Percentiles rank a stretch among this genome's conserved stretches.
phyloP scores from a whole-genome alignment of 2,888 invertebrate genomes.

The Syritta pipiens region DNA sequence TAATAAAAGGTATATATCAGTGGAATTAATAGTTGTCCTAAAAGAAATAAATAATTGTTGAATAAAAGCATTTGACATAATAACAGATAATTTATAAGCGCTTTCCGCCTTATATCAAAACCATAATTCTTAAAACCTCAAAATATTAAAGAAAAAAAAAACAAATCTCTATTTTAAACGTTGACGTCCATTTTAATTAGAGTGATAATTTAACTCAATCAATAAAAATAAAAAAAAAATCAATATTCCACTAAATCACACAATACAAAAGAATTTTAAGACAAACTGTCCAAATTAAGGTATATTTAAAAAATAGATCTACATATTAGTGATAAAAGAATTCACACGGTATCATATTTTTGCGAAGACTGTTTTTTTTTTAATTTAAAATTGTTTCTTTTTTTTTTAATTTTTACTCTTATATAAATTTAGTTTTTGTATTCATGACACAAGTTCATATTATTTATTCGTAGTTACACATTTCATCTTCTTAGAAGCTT shows the following conservation, averaged over 20 bases:
- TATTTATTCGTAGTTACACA: slow-evolving; percentile 30
- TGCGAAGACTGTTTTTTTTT: slow-evolving; percentile 53
- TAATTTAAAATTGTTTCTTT: slow-evolving; percentile 12
- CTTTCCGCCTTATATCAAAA: slow-evolving; percentile 13
- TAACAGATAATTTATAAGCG: not conserved
- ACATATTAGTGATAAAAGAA: slow-evolving; percentile 14
- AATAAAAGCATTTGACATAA: slow-evolving; percentile 45
- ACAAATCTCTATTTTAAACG: slow-evolving; percentile 35
- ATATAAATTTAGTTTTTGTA: not conserved
- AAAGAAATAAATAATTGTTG: slow-evolving; percentile 18
- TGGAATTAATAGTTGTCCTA: slow-evolving; percentile 19
- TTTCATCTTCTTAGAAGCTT: slow-evolving; percentile 17
- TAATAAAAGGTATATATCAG: slow-evolving; percentile 8
- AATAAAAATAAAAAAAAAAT: slow-evolving; percentile 28
- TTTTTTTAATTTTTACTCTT: slow-evolving; percentile 2
- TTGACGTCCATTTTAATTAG: slow-evolving; percentile 66
- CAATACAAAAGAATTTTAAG: slow-evolving; percentile 46
- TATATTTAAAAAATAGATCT: slow-evolving; percentile 14
- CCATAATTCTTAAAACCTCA: slow-evolving; percentile 15
- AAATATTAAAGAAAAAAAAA: slow-evolving; percentile 12
- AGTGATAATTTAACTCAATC: slow-evolving; percentile 34
- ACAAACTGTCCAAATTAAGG: slow-evolving; percentile 53
- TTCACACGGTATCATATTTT: slow-evolving; percentile 36
- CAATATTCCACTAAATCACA: slow-evolving; percentile 45
- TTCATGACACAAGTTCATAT: not conserved